Base-by-base conservation (phyloP, 2,113 vertebrate genomes). In the Syrrhaptes paradoxus region DNA sequence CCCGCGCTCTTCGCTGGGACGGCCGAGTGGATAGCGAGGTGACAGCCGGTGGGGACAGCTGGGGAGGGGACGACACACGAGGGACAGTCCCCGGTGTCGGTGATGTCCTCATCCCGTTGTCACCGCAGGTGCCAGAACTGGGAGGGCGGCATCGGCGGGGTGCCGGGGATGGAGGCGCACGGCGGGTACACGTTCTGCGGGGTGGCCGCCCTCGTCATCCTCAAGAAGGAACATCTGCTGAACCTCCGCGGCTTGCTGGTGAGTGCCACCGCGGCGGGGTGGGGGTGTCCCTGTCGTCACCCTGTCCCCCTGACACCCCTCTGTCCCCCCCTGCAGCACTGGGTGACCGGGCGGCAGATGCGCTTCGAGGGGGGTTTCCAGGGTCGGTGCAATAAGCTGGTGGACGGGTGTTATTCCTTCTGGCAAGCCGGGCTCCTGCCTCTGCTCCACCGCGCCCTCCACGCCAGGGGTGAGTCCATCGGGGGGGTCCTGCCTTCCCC, bases 341-440 rank as follows among this genome's bases (percentile, higher is more conserved):
- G 99, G 99, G 99, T 99, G 85, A 98, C 99, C 3, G 96, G 99
- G 95, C 98, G 98, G 88, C 99, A 99, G 97, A 99, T 99, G 99
- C 96, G 98, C 4, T 99, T 99, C 5, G 99, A 99, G 97, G 99
- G 99, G 0, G 99, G 99, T 19, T 99, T 99, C 97, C 99, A 99
- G 93, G 99, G 99, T 17, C 99, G 99, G 89, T 99, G 99, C 87
- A 99, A 99, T 94, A 99, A 99, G 97, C 98, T 99, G 97, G 99
- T 99, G 97, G 99, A 99, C 1, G 99, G 99, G 66, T 99, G 99
- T 97, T 99, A 99, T 97, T 99, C 99, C 29, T 99, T 99, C 97
- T 99, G 99, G 99, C 99, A 99, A 97, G 99, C 99, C 0, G 99
- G 99, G 24, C 97, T 99, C 57, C 97, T 99, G 75, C 99, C 99